Evolutionary conservation across 2,888 invertebrate species (phyloP), one percentile per base, ranked within the genome.

Genomic region (Hylaea fasciaria): DNA sequence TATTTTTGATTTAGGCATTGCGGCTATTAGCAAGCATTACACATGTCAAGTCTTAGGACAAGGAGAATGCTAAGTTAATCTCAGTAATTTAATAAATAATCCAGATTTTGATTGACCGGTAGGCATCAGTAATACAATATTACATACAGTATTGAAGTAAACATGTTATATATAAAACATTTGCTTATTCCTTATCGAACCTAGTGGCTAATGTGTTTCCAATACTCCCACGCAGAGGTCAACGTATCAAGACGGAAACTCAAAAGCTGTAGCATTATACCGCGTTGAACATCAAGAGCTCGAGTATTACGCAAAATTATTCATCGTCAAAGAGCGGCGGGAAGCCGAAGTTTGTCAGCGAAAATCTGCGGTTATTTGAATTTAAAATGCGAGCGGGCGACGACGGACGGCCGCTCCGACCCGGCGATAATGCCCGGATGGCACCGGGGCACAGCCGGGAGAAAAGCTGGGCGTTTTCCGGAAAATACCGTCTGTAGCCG

Each of bases 341-440:
- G 61, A 67, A 64, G 66, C 52, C 57, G 65, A 76, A 81, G 74
- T 78, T 80, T 66, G 71, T 70, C 72, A 72, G 69, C 70, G 67
- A 74, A 76, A 82, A 77, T 80, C 66, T 75, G 77, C 67, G 73
- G 76, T 71, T 78, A 81, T 82, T 82, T 80, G 78, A 83, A 85
- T 83, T 85, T 84, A 73, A 85, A 86, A 84, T 85, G 76, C 70
- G 72, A 78, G 74, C 69, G 78, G 74, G 61, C 73, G 70, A 28
- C 54, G 76, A 72, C 76, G 76, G 76, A 70, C 69, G 77, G 75
- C 64, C 71, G 73, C 68, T 64, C 69, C 62, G 68, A 57, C 64
- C 32, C 68, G 69, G 74, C 72, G 80, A 80, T 82, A 81, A 81
- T 76, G 78, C 79, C 77, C 77, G 78, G 79, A 76, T 80, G 72